Evolutionary conservation across 2,797 vertebrate species (phyloP), one percentile per base, ranked within the genome.

Genomic region (Holocentrus rufus): DNA sequence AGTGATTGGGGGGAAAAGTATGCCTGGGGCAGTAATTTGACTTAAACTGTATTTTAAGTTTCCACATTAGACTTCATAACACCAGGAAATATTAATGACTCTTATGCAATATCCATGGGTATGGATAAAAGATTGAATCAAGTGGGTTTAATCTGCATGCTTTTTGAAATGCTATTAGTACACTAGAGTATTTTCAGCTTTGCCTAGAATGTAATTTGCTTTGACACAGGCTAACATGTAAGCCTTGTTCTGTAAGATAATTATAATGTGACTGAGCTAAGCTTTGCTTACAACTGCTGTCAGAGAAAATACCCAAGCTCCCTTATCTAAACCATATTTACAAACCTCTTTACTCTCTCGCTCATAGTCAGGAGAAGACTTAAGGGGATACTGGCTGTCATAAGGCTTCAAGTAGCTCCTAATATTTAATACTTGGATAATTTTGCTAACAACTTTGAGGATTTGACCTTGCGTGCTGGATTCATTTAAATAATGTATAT

Each of bases 81-180:
- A 68, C 42, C 44, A 69, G 55, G 5, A 58, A 34, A 59, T 59
- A 69, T 69, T 36, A 58, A 69, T 58, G 66, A 50, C 25, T 22
- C 54, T 18, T 34, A 69, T 58, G 42, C 55, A 69, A 36, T 49
- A 50, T 49, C 27, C n/a, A 69, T 59, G 44, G 46, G 25, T 50
- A 39, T 34, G 66, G 66, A 69, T 69, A 49, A 47, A 31, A 58
- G 9, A 44, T 49, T 58, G 46, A 34, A 34, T 57, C 27, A 23
- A 56, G 30, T 20, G 56, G 42, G 53, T 68, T 46, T 57, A 20
- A 31, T 42, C 25, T 25, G 6, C 54, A 46, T 30, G 39, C 17
- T 57, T 34, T 57, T 55, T 17, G 14, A 34, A 57, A 59, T 22
- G 56, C 9, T 39, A 59, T 59, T 59, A 59, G 30, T 30, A 18